phyloP scores from a whole-genome alignment of 2,888 invertebrate species.

The Ganaspis brasiliensis region DNA sequence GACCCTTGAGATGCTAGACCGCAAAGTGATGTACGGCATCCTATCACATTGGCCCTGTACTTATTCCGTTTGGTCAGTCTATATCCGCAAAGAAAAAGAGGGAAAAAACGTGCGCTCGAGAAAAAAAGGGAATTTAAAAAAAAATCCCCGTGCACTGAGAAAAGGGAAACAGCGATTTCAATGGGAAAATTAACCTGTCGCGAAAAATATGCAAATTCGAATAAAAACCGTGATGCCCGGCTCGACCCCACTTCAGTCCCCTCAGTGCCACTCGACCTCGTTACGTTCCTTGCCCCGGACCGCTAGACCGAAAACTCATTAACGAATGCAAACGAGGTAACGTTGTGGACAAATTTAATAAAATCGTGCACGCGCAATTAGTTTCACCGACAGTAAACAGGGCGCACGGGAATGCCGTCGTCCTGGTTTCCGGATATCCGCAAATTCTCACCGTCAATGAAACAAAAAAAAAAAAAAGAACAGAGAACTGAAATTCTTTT shows the following conservation, averaged over 20 bases:
- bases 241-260: neutral
- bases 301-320: conserved; percentile 77
- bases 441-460: conserved; percentile 59
- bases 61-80: conserved; percentile 67
- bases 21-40: conserved; percentile 77
- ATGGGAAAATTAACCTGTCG: conserved; percentile 69
- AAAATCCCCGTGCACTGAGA: neutral
- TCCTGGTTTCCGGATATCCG: conserved; percentile 58
- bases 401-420: conserved; percentile 42
- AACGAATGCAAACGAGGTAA: conserved; percentile 79
- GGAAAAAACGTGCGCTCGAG: conserved; percentile 3
- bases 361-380: conserved; percentile 79
- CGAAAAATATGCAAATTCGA: conserved; percentile 77
- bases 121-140: conserved; percentile 9
- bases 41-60: conserved; percentile 72
- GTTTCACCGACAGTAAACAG: conserved; percentile 74
- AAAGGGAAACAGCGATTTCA: conserved; percentile 56
- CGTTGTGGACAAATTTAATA: conserved; percentile 79
- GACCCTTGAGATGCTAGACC: conserved; percentile 79
- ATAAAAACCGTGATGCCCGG: conserved; percentile 62
- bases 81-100: conserved; percentile 50
- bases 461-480: conserved; percentile 11
- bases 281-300: conserved; percentile 63
- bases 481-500: neutral
- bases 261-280: conserved; percentile 60